These are phyloP conservation scores for Hemitrygon akajei DNA, from an alignment of 2,797 vertebrate genomes.

Conservation along the genomic window DNA sequence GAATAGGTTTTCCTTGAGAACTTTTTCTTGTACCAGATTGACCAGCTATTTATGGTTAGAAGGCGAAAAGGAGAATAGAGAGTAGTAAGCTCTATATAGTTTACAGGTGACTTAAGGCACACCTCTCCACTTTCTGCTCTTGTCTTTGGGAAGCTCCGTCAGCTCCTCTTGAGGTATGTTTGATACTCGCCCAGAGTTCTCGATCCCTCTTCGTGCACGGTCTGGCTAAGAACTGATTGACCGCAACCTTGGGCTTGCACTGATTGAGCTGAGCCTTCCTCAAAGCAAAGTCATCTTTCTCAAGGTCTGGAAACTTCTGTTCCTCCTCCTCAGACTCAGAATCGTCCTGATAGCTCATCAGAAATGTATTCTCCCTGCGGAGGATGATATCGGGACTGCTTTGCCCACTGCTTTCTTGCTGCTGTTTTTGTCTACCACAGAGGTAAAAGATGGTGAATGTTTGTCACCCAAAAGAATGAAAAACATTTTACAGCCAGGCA, in stretches of 20 bases:
- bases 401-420: constrained; percentile 51
- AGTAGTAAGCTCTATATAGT: neutral
- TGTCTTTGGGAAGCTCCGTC: constrained; percentile 42
- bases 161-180: constrained; percentile 41
- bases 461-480: constrained; percentile 44
- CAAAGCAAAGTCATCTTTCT: constrained; percentile 82
- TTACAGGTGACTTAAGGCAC: constrained; percentile 43
- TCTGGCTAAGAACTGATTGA: constrained; percentile 56
- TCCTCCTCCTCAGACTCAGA: constrained; percentile 63
- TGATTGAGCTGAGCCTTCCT: constrained; percentile 59
- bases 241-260: constrained; percentile 47
- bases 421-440: constrained; percentile 52
- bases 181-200: constrained; percentile 46
- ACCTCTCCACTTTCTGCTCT: constrained; percentile 54
- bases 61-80: neutral
- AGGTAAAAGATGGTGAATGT: constrained; percentile 50
- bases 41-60: constrained; percentile 35
- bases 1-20: constrained; percentile 39
- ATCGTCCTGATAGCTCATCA: constrained; percentile 56
- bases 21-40: constrained; percentile 45
- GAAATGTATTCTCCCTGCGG: constrained; percentile 73
- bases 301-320: constrained; percentile 73
- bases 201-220: constrained; percentile 51
- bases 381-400: constrained; percentile 70
- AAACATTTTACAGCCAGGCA: constrained; percentile 38